A percentile compares a stretch with the other conserved stretches of the same genome.
Evolutionary conservation across 2,113 vertebrate genomes (phyloP).

Genomic region (Melanocharis versteri): DNA sequence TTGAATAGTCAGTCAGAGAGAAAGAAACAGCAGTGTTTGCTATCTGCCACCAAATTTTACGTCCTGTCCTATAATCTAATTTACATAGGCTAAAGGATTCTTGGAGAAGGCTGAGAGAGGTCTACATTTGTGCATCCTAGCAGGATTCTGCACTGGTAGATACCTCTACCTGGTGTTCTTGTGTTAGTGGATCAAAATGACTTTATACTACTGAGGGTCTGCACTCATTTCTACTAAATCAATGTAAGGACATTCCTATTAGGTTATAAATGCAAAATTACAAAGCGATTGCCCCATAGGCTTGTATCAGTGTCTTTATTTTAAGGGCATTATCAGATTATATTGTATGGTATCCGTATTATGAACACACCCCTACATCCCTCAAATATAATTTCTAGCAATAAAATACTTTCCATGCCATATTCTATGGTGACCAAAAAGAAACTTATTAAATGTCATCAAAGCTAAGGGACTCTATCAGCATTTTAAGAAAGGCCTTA

Average conservation of each 20-base stretch:
- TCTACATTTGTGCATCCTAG: background rate
- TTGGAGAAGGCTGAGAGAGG: background rate
- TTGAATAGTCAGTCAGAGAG: background rate
- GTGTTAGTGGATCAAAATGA: background rate
- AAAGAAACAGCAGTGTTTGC: background rate
- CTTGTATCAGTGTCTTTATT: background rate
- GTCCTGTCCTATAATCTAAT: background rate
- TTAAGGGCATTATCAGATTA: background rate
- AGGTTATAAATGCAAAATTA: background rate
- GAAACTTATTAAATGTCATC: background rate
- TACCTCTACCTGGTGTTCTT: background rate
- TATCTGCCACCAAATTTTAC: background rate
- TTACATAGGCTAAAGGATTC: background rate
- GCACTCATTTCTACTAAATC: background rate
- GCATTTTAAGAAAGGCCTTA: background rate
- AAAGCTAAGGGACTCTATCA: background rate
- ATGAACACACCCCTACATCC: background rate
- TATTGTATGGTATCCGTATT: accelerated
- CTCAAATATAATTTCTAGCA: background rate
- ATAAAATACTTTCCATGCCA: background rate
- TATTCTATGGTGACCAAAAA: background rate
- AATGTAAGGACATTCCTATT: background rate
- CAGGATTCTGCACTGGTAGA: background rate
- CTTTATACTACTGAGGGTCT: background rate
- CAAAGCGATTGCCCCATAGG: background rate